Conservation (phyloP, 2,888 invertebrate genomes). For the Temnothorax rugatulus region DNA sequence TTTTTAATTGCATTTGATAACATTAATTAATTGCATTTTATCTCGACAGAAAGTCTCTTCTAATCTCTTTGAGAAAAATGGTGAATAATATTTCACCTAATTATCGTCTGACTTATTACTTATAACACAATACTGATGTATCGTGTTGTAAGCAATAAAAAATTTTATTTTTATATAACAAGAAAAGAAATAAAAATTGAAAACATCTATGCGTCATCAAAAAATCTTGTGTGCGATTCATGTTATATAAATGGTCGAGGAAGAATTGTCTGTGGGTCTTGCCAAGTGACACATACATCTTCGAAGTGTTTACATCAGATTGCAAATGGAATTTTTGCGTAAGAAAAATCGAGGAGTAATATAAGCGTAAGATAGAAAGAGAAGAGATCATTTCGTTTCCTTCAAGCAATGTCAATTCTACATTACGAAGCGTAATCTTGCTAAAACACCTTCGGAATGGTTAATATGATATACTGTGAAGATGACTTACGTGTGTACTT, state of each 20-base stretch:
- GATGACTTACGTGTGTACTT: not conserved
- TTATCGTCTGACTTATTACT: not conserved
- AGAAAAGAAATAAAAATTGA: not conserved
- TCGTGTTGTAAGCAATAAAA: not conserved
- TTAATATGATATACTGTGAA: not conserved
- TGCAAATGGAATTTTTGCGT: not conserved
- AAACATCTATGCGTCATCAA: not conserved
- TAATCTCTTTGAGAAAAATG: not conserved
- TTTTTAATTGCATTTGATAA: slow-evolving; percentile 18
- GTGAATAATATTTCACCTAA: not conserved
- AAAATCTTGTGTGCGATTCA: not conserved
- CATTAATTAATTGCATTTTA: slow-evolving; percentile 13
- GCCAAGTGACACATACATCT: not conserved
- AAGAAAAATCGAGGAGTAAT: not conserved
- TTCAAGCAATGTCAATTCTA: slow-evolving; percentile 26
- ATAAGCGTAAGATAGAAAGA: not conserved
- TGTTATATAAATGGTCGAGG: not conserved
- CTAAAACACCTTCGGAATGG: not conserved
- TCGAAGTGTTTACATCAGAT: not conserved
- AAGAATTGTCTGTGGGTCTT: not conserved
- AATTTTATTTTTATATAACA: not conserved
- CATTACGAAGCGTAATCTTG: not conserved
- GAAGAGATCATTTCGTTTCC: not conserved
- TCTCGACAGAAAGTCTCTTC: not conserved
- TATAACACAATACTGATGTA: too few relatives aligned